A percentile compares a stretch with the other conserved stretches of the same genome.
These are phyloP conservation scores for Ellobius talpinus DNA, from an alignment of 2,113 vertebrate genomes.

Conservation along the genomic window DNA sequence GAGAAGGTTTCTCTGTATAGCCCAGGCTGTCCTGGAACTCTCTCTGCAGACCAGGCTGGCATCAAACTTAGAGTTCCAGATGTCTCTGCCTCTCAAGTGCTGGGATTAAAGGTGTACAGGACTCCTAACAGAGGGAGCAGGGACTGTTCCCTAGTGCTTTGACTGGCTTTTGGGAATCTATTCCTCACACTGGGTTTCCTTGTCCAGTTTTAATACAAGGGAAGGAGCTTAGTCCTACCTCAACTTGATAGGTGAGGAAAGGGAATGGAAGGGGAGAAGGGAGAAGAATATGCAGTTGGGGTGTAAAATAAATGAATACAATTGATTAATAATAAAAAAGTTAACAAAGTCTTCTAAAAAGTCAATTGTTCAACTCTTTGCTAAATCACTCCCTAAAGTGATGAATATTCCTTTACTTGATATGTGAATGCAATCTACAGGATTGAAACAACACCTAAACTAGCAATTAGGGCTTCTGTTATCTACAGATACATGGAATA, in stretches of 20 bases:
- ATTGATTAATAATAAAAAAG: background rate
- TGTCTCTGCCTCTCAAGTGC: too few species aligned
- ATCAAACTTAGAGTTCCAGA: background rate
- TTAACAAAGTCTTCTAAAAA: background rate
- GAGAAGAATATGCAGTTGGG: background rate
- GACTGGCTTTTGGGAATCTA: background rate
- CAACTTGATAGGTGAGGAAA: background rate
- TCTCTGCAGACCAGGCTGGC: background rate
- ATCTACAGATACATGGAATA: background rate
- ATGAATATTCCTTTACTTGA: background rate
- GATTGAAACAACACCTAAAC: background rate
- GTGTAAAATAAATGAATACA: background rate
- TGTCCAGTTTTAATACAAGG: background rate
- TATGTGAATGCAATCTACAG: background rate
- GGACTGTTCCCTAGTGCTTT: background rate
- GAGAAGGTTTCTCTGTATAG: background rate
- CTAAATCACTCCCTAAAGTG: background rate
- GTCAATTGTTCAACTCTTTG: background rate
- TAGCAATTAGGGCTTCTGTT: background rate
- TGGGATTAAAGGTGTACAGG: background rate
- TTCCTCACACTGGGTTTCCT: background rate
- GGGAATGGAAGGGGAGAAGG: background rate
- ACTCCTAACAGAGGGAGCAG: background rate
- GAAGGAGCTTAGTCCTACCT: background rate
- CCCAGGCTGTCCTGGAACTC: background rate